Percentiles rank a stretch among this genome's conserved stretches.
Conservation (phyloP, 2,888 invertebrate species). For the Camptogramma bilineatum region DNA sequence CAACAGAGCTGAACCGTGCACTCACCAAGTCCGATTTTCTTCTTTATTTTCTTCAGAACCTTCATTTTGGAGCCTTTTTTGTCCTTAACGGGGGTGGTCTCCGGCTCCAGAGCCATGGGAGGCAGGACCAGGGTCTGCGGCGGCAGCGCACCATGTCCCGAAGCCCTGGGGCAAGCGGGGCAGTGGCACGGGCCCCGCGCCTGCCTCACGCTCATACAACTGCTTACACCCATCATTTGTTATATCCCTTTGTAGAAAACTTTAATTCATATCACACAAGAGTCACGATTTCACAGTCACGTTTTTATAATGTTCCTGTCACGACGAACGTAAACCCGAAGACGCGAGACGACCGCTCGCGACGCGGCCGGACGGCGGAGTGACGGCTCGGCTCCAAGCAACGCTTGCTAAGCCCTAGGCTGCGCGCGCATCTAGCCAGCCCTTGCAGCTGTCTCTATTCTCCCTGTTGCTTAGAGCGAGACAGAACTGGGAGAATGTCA, state of each 20-base stretch:
- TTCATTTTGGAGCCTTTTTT: conserved; percentile 91
- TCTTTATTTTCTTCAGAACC: conserved; percentile 95
- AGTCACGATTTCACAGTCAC: conserved; percentile 44
- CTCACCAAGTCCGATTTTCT: conserved; percentile 95
- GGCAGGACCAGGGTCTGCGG: conserved; percentile 79
- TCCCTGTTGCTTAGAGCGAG: conserved; percentile 34
- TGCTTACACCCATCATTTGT: conserved; percentile 83
- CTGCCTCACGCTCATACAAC: conserved; percentile 85
- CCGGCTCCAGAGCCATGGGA: conserved; percentile 78
- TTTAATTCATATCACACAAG: conserved; percentile 45
- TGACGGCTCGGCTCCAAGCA: conserved; percentile 48
- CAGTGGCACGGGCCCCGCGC: conserved; percentile 85
- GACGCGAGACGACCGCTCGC: conserved; percentile 68
- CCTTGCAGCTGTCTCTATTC: conserved; percentile 44
- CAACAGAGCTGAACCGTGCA: conserved; percentile 35
- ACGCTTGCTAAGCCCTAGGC: conserved; percentile 45
- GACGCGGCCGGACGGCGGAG: conserved; percentile 71
- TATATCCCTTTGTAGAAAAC: conserved; percentile 47
- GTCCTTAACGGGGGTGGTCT: conserved; percentile 78
- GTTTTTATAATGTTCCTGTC: conserved; percentile 12
- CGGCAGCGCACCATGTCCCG: conserved; percentile 72
- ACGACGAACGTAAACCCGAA: conserved; percentile 18
- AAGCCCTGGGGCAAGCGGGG: conserved; percentile 80
- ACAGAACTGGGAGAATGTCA: conserved; percentile 55
- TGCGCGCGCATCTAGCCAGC: conserved; percentile 59